Percentiles rank a stretch among this genome's conserved stretches.
Evolutionary conservation across 2,113 vertebrate genomes (phyloP).

Genomic region (Sylvilagus bachmani): DNA sequence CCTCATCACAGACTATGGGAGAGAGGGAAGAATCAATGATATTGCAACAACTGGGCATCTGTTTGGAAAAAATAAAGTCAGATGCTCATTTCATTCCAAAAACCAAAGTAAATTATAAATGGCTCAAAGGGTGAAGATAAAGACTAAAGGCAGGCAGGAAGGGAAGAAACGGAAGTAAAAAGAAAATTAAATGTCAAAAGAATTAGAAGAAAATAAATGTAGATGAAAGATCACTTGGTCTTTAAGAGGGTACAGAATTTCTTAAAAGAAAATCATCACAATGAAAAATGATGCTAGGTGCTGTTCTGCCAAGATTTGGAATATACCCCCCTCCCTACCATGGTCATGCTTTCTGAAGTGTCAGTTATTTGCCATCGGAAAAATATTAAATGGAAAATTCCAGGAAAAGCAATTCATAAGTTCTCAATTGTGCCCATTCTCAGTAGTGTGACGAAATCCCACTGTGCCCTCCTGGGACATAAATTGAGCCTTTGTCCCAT

Average conservation of each 20-base stretch:
- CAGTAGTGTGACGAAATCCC: no score
- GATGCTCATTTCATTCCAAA: background rate
- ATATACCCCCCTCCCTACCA: background rate
- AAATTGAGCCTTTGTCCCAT: no score
- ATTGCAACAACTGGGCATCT: background rate
- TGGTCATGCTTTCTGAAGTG: no score
- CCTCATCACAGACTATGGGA: background rate
- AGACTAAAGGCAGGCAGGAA: background rate
- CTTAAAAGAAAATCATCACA: background rate
- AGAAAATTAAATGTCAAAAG: constrained; percentile 31
- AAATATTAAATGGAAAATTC: no score
- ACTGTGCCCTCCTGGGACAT: no score
- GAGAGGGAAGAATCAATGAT: constrained; percentile 14
- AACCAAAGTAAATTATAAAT: constrained; percentile 36
- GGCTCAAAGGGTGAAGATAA: background rate
- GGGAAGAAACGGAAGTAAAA: no score
- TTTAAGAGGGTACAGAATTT: background rate
- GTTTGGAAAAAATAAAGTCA: constrained; percentile 41
- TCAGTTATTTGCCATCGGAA: no score
- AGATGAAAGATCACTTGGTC: background rate
- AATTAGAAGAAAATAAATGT: constrained; percentile 32
- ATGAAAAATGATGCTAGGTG: background rate
- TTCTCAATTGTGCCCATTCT: no score
- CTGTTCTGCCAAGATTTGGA: background rate
- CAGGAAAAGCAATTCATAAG: no score